phyloP scores from a whole-genome alignment of 2,888 invertebrate species.

The Ditula angustiorana region DNA sequence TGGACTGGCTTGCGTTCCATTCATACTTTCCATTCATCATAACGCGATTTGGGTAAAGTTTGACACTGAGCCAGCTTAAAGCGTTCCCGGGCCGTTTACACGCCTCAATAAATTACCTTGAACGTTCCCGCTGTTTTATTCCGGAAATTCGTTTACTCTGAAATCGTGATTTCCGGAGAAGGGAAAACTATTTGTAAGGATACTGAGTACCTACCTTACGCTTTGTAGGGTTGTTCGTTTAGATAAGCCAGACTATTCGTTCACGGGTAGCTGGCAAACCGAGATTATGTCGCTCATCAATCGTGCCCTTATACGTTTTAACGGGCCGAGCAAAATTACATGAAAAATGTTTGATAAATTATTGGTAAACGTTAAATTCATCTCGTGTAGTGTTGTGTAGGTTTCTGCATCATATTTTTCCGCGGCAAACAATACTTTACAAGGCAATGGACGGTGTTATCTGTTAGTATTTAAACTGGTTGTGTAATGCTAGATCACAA shows the following conservation, averaged over 20 bases:
- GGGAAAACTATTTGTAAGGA: slow-evolving; percentile 2
- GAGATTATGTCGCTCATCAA: neutral
- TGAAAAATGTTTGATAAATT: neutral
- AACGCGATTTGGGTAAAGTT: slow-evolving; percentile 12
- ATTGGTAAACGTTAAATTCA: too few species aligned
- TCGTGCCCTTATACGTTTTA: neutral
- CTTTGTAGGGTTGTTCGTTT: neutral
- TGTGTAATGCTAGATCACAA: too few species aligned
- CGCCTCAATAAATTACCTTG: slow-evolving; percentile 24
- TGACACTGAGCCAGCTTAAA: slow-evolving; percentile 20
- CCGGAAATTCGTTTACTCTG: slow-evolving; percentile 9
- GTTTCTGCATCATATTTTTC: too few species aligned
- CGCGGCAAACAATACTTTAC: too few species aligned
- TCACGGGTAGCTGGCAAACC: neutral
- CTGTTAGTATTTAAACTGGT: too few species aligned
- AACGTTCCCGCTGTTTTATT: slow-evolving; percentile 25
- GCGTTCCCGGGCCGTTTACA: slow-evolving; percentile 13
- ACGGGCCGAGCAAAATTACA: neutral
- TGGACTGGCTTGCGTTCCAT: slow-evolving; percentile 17
- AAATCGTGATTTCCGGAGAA: neutral
- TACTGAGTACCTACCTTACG: too few species aligned
- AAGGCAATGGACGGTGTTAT: too few species aligned
- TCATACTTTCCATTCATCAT: slow-evolving; percentile 37
- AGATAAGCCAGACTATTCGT: slow-evolving; percentile 1
- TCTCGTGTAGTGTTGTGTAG: too few species aligned